Percentiles rank a stretch among this genome's conserved stretches.
Evolutionary conservation across 2,888 invertebrate genomes (phyloP).

Genomic region (Drosophila quasianomalipes): DNA sequence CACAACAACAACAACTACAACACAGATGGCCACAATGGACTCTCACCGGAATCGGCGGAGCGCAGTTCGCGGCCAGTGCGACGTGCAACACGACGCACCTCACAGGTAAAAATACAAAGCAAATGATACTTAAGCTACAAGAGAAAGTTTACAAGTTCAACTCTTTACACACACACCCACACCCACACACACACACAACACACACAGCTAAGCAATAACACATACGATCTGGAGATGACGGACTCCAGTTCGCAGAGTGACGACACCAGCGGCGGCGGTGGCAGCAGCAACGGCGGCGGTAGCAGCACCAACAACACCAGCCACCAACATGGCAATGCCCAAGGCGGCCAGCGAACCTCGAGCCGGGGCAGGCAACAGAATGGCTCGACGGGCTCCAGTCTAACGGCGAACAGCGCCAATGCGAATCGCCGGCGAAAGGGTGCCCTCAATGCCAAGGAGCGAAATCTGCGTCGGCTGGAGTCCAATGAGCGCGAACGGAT

Average conservation of each 20-base stretch:
- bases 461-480: constrained; percentile 94
- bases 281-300: constrained; percentile 84
- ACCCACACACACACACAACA: not conserved
- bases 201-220: constrained; percentile 82
- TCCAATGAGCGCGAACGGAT: constrained; percentile 96
- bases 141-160: not conserved
- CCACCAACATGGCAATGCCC: constrained; percentile 40
- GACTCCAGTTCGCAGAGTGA: constrained; percentile 86
- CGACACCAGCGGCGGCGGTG: constrained; percentile 85
- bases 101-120: constrained; percentile 72
- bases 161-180: not conserved
- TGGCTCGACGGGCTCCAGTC: constrained; percentile 11
- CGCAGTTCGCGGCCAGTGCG: constrained; percentile 82
- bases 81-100: constrained; percentile 82
- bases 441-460: constrained; percentile 92
- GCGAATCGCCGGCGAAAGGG: constrained; percentile 89
- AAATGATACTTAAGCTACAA: not conserved
- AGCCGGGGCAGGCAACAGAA: constrained; percentile 79
- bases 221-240: constrained; percentile 85
- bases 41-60: constrained; percentile 78
- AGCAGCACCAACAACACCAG: constrained; percentile 71
- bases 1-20: constrained; percentile 76
- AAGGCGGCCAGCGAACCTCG: constrained; percentile 66
- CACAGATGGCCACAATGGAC: constrained; percentile 68
- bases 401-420: constrained; percentile 38